Percentiles rank a stretch among this genome's conserved stretches.
phyloP scores from a whole-genome alignment of 2,797 vertebrate species.

The Anguilla marmorata region DNA sequence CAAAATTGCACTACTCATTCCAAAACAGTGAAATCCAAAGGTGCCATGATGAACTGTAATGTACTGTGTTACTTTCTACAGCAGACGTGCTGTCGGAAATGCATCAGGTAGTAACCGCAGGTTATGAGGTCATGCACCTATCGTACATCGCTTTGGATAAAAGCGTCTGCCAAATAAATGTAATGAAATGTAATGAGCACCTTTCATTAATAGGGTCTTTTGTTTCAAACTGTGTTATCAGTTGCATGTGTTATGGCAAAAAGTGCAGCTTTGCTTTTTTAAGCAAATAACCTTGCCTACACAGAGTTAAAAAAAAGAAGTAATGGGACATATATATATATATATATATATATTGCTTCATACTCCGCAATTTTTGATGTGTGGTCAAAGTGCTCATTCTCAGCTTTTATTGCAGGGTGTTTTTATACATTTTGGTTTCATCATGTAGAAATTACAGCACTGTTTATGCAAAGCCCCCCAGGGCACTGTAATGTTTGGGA shows the following conservation, averaged over 20 bases:
- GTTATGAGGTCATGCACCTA: too few relatives aligned
- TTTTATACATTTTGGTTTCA: too few relatives aligned
- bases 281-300: background rate
- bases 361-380: too few relatives aligned
- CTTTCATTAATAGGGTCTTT: background rate
- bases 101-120: conserved; percentile 31
- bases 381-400: too few relatives aligned
- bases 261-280: background rate
- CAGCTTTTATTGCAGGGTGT: too few relatives aligned
- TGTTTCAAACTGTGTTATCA: background rate
- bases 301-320: background rate
- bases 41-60: conserved; percentile 44
- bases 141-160: too few relatives aligned
- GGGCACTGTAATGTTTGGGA: too few relatives aligned
- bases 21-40: conserved; percentile 30
- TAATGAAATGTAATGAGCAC: background rate
- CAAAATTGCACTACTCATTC: conserved; percentile 39
- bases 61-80: conserved; percentile 52
- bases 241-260: background rate
- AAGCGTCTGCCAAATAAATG: too few relatives aligned
- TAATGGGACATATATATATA: background rate
- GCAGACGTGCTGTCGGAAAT: conserved; percentile 47
- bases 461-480: too few relatives aligned
- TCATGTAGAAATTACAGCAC: too few relatives aligned
- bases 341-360: too few relatives aligned